These are phyloP conservation scores for Cynopterus brachyotis DNA, from an alignment of 2,113 vertebrate genomes.

Conservation along the genomic window DNA sequence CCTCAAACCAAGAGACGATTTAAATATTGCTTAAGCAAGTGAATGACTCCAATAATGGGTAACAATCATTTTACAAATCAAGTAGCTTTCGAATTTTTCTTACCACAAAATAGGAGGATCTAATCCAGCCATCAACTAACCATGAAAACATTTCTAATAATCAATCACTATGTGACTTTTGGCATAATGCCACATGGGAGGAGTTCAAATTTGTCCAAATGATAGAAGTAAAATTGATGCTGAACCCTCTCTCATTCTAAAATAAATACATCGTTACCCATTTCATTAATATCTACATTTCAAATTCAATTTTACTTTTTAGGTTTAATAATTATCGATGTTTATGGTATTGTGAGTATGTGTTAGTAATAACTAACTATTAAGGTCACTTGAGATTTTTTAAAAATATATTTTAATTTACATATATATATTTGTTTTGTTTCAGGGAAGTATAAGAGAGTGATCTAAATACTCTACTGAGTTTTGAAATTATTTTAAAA, in stretches of 20 bases:
- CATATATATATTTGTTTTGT: neutral
- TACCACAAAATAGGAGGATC: neutral
- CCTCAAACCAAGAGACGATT: neutral
- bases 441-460: neutral
- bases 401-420: neutral
- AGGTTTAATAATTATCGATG: neutral
- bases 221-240: neutral
- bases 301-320: neutral
- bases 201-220: neutral
- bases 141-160: neutral
- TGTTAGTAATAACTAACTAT: neutral
- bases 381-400: neutral
- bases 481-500: neutral
- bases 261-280: neutral
- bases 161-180: neutral
- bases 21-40: neutral
- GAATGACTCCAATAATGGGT: neutral
- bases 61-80: neutral
- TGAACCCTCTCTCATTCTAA: neutral
- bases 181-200: neutral
- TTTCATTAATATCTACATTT: neutral
- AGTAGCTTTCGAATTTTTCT: neutral
- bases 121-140: neutral
- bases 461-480: neutral
- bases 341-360: neutral